These are phyloP conservation scores for Orchesella cincta DNA, from an alignment of 1,140 invertebrate genomes.

Conservation along the genomic window DNA sequence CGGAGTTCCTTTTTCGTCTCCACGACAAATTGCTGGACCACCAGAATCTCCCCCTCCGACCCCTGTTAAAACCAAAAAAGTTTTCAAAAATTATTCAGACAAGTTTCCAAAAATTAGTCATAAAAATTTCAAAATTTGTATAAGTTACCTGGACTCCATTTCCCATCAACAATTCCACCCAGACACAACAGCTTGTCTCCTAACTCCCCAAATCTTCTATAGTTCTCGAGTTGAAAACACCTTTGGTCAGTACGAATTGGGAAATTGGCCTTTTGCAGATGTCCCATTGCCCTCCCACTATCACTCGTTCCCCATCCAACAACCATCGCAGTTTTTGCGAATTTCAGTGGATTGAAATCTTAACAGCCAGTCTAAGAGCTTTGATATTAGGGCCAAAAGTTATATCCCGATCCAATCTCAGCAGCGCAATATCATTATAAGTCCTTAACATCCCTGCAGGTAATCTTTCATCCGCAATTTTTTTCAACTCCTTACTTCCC, in stretches of 20 bases:
- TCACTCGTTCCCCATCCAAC: slow-evolving; percentile 8
- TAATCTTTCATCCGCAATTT: background rate
- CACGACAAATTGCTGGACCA: background rate
- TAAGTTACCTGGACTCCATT: background rate
- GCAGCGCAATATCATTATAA: background rate
- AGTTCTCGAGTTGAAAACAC: background rate
- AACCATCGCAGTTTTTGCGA: background rate
- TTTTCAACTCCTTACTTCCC: background rate
- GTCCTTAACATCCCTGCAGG: background rate
- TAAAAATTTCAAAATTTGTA: too few relatives aligned
- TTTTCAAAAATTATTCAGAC: too few relatives aligned
- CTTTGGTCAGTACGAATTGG: background rate
- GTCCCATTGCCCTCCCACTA: background rate
- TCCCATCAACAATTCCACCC: background rate
- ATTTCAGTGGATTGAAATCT: background rate
- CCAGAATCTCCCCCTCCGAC: background rate
- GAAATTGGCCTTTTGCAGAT: background rate
- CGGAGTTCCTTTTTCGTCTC: background rate
- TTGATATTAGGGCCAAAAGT: background rate
- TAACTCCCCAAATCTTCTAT: background rate
- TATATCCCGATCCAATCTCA: background rate
- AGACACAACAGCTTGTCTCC: background rate
- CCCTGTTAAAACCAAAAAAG: too few relatives aligned
- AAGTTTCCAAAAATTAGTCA: too few relatives aligned
- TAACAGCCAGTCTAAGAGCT: background rate